Base-by-base conservation (phyloP, 1,140 invertebrate species). In the Babylonia areolata region DNA sequence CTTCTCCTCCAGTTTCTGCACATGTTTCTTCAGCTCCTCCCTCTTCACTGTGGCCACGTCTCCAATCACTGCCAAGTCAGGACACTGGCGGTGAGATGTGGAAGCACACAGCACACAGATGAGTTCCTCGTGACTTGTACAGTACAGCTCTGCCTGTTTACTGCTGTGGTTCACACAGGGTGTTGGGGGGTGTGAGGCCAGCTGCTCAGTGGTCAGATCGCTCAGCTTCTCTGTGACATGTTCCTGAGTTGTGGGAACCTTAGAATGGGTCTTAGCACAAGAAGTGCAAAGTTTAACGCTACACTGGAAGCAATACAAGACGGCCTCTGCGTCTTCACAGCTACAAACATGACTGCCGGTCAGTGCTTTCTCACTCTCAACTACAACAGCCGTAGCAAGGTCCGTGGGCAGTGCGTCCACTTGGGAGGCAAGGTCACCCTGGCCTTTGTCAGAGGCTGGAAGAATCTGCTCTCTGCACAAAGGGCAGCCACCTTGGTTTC, bases 391-490 rank as follows among this genome's bases (percentile, higher is more conserved):
- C 9, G 81, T 82, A 1, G 37, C 81, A 33, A 69, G 23, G 58
- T 82, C 81, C 11, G 81, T 82, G 2, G 58, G 58, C 54, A 82
- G 40, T 17, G 46, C 58, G 35, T 82, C 81, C 15, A 82, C 81
- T 11, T 23, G 35, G 23, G 20, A 37, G 15, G 37, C 31, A 28
- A 82, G 11, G 28, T 82, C 42, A 15, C 15, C 54, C 0, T 39
- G n/a, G 12, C 54, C 58, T 39, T 58, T 6, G 0, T 0, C 0
- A 0, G 33, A 51, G 12, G 11, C 31, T 33, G 37, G 20, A 37
- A 82, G 17, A 2, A 82, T 82, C 17, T 54, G 81, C 17, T 33
- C 23, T 15, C 58, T 35, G n/a, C 81, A 82, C 0, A 82, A 58
- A 17, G 81, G 81, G 54, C 81, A 82, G 37, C 51, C 51, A 2